Base-by-base conservation (phyloP, 2,113 vertebrate genomes). In the Tragelaphus imberbis region DNA sequence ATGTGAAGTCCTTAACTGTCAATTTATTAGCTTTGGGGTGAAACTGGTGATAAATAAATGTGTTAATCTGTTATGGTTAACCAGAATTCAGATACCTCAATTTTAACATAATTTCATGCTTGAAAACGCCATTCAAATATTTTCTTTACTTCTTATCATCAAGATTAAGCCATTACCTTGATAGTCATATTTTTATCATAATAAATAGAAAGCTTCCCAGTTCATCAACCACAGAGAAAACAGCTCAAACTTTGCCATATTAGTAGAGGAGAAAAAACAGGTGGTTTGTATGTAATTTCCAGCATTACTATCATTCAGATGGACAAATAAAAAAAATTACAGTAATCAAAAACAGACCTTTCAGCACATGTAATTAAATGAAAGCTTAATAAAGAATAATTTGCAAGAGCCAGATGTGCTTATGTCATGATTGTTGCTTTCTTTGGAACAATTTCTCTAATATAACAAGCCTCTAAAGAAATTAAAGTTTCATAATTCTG, bases 371-470 rank as follows among this genome's bases (percentile, higher is more conserved):
- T 99, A 98, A 98, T 99, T 99, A 99, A 99, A 99, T 98, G 98
- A 98, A 99, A 99, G 99, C 98, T 99, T 99, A 98, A 99, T 99
- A 99, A 99, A 99, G 98, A 99, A 99, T 98, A 98, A 99, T 99
- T 98, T 99, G 98, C 98, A 99, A 99, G 98, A 99, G 99, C 99
- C 99, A 99, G 99, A 99, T 99, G 98, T 99, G 98, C 98, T 99
- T 99, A 99, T 99, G 99, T 99, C 99, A 99, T 99, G 99, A 98
- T 98, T 98, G 98, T 99, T 99, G 99, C 99, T 99, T 99, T 99
- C 99, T 98, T 99, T 99, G 99, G 99, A 99, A 97, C 98, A 98
- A 97, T 98, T 99, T 99, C 99, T 98, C 98, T 99, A 98, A 98
- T 98, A 98, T 98, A 99, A 99, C 98, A 98, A 99, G 98, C 98